Evolutionary conservation across 2,888 invertebrate genomes (phyloP), one percentile per base, ranked within the genome.

Genomic region (Papilio demoleus): DNA sequence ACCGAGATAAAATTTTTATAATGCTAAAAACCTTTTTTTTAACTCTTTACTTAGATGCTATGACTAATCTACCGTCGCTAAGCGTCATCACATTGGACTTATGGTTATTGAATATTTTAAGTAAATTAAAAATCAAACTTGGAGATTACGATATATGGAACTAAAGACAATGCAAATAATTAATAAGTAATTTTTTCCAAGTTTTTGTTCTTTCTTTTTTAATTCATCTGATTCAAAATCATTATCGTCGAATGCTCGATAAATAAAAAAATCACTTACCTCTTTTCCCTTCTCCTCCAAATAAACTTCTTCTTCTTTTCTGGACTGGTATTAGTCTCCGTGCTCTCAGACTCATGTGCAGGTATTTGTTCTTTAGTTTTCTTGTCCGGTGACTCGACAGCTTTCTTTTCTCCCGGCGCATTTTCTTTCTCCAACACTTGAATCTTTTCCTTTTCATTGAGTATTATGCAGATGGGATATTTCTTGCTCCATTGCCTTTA

Each of bases 401-500:
- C 9, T 68, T 87, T 93, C 68, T 84, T 87, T 27, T 90, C 88
- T 1, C 82, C 76, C 2, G 73, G 19, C 1, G 76, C 42, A 47
- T 76, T 88, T 72, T 91, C 92, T 66, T 88, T 92, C 63, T 93
- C 92, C 53, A 92, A 73, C 2, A 93, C 90, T 78, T 92, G 90
- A 38, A 93, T 89, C 72, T 87, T 92, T 67, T 91, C 90, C 60
- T 85, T 88, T 63, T 92, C 94, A 76, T 86, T 93, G 68, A 96
- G 84, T 34, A 93, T 90, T 59, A 98, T 91, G 83, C 97, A 97
- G 77, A 98, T 97, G 0, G 98, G 98, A 87, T 98, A 98, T 85
- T 98, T 98, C 86, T 98, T 97, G 87, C 97, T 97, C 97, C 98
- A 98, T 77, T 94, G 94, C 80, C 96, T 95, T 75, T 67, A 81